Conservation (phyloP, 2,113 vertebrate species). For the crab-eating macaque (Macaca fascicularis) region T2T-MFA8v1.1 NC_088392.1:16442001-16442500, state of each 20-base stretch:
- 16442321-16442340: rapidly evolving
- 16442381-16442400: too few relatives aligned
- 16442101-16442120: background rate
- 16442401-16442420: background rate
- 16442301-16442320: rapidly evolving
- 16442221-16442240: too few relatives aligned
- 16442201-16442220: too few relatives aligned
- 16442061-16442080: background rate
- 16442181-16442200: too few relatives aligned
- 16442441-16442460: background rate
- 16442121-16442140: too few relatives aligned
- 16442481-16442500: background rate
- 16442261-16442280: too few relatives aligned
- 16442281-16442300: too few relatives aligned
- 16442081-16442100: background rate
- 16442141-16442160: too few relatives aligned
- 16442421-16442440: background rate
- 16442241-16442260: too few relatives aligned
- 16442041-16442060: background rate
- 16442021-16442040: background rate
- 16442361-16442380: rapidly evolving
- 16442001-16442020: background rate
- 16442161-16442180: too few relatives aligned
- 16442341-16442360: rapidly evolving
- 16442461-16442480: background rate